phyloP scores from a whole-genome alignment of 2,797 vertebrate species.

The Morus bassanus region DNA sequence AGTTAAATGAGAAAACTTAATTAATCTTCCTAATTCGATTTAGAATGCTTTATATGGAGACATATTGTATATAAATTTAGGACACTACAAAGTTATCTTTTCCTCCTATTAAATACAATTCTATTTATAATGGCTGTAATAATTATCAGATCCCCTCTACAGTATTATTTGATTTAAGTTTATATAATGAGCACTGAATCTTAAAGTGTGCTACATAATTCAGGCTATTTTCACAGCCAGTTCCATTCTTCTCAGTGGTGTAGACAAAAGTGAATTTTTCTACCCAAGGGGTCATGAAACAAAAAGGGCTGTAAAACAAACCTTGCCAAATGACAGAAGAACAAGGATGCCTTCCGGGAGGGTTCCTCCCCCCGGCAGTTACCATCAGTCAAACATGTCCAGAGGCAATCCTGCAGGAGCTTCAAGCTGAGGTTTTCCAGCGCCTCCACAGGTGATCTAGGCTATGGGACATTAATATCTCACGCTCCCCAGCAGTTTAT shows the following conservation, averaged over 20 bases:
- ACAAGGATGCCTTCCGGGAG: background rate
- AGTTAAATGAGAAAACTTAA: background rate
- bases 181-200: background rate
- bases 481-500: background rate
- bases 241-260: background rate
- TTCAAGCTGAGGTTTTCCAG: background rate
- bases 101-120: background rate
- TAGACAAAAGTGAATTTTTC: background rate
- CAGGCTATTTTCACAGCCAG: background rate
- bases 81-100: background rate
- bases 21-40: background rate
- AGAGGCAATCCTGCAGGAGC: background rate
- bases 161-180: background rate
- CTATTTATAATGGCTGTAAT: background rate
- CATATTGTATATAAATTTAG: background rate
- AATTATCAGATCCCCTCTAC: background rate
- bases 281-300: fast-evolving
- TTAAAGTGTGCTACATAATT: background rate
- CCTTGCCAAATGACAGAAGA: background rate
- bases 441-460: too few species aligned
- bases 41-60: background rate
- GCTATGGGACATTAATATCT: background rate
- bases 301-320: background rate
- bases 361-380: background rate
- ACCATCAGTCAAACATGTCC: background rate